Evolutionary conservation across 2,888 invertebrate genomes (phyloP), one percentile per base, ranked within the genome.

Genomic region (Phasia obesa): DNA sequence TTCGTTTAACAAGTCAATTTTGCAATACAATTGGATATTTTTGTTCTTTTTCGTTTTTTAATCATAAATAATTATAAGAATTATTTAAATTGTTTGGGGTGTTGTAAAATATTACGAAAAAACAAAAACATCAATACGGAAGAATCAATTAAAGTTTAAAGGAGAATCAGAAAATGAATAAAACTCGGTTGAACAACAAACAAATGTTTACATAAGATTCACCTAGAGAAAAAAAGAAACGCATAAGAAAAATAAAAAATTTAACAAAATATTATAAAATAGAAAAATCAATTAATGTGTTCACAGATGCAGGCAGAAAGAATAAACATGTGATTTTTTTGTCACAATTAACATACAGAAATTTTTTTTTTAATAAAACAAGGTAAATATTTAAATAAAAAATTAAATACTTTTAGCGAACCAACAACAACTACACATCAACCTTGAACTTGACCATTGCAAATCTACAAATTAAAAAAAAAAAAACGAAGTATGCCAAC

Each of bases 391-490:
- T n/a, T n/a, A n/a, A n/a, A n/a, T n/a, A n/a, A n/a, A 23, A 23
- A 57, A 59, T 21, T 47, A 11, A 35, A 21, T 55, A 7, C 47
- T 57, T 6, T 42, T 21, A 70, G 49, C 27, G 11, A 69, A 51
- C 19, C 17, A 64, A 25, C 53, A 62, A 35, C 27, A 70, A 47
- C 4, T 3, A 31, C 19, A 9, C 7, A 38, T n/a, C 53, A 74
- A 74, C 79, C 79, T 80, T 80, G 67, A 80, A 74, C 79, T 62
- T 74, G 67, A 60, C 79, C 67, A 73, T 38, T 65, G 13, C 35
- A 55, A 38, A 70, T 27, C n/a, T 53, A 59, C 47, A 23, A 65
- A 23, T 31, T 59, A 23, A 4, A 25, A 17, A n/a, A 9, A 23
- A 25, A 4, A 35, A 44, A 11, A n/a, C 38, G 0, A 69, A 53